These are phyloP conservation scores for Tachysurus vachellii DNA, from an alignment of 2,113 vertebrate genomes.

Conservation along the genomic window DNA sequence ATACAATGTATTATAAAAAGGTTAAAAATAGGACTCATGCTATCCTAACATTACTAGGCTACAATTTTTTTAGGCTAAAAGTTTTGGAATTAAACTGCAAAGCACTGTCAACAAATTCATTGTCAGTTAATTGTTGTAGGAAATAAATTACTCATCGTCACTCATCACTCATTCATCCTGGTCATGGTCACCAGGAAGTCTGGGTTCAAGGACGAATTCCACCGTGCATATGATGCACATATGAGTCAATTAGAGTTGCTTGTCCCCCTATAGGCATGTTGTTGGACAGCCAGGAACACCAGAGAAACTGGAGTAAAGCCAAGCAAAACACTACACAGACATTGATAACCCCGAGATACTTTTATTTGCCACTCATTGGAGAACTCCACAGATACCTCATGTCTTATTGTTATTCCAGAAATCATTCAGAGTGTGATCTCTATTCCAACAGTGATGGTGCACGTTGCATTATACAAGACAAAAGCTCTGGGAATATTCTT, in stretches of 20 bases:
- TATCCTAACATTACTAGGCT: neutral
- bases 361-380: neutral
- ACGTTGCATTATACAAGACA: conserved; percentile 22
- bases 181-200: neutral
- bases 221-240: neutral
- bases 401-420: conserved; percentile 14
- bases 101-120: neutral
- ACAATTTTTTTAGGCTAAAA: neutral
- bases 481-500: neutral
- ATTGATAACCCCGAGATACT: neutral
- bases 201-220: neutral
- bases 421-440: conserved; percentile 2
- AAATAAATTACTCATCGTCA: neutral
- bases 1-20: neutral
- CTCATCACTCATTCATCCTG: neutral
- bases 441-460: neutral
- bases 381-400: neutral
- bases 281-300: neutral
- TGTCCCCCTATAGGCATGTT: neutral
- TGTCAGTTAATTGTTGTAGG: neutral
- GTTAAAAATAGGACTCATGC: no score
- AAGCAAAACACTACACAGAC: neutral
- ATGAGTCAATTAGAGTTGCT: neutral
- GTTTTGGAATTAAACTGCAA: neutral
- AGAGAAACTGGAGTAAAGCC: neutral